Evolutionary conservation across 2,888 invertebrate species (phyloP).

Genomic region (Phortica okadai): DNA sequence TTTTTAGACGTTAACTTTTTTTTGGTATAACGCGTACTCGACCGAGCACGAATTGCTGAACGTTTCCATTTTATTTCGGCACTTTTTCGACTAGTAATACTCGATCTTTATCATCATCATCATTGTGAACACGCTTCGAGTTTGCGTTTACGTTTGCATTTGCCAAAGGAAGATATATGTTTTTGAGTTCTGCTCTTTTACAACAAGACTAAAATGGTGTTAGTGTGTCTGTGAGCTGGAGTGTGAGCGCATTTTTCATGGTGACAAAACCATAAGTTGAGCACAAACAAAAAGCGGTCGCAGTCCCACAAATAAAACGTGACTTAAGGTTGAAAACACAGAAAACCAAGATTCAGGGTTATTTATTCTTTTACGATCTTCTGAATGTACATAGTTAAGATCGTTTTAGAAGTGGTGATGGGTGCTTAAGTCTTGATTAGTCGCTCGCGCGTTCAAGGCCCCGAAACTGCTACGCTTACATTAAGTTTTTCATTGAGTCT

Average conservation of each 20-base stretch:
- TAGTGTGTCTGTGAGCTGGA: too few species aligned
- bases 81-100: too few species aligned
- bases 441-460: background rate
- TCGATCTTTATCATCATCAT: too few species aligned
- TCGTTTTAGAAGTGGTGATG: constrained; percentile 54
- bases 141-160: too few species aligned
- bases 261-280: constrained; percentile 13
- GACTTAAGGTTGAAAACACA: constrained; percentile 58
- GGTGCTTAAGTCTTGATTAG: constrained; percentile 21
- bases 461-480: background rate
- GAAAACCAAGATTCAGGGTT: constrained; percentile 18
- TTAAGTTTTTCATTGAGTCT: background rate
- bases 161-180: too few species aligned
- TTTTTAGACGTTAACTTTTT: background rate
- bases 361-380: background rate
- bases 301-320: constrained; percentile 63
- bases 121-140: too few species aligned
- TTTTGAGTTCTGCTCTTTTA: too few species aligned
- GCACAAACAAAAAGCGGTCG: constrained; percentile 51
- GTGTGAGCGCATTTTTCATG: too few species aligned
- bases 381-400: background rate
- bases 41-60: constrained; percentile 10
- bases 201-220: too few species aligned
- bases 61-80: too few species aligned
- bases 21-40: background rate